These are phyloP conservation scores for Drosophila suboccidentalis DNA, from an alignment of 2,888 invertebrate genomes.

Conservation along the genomic window DNA sequence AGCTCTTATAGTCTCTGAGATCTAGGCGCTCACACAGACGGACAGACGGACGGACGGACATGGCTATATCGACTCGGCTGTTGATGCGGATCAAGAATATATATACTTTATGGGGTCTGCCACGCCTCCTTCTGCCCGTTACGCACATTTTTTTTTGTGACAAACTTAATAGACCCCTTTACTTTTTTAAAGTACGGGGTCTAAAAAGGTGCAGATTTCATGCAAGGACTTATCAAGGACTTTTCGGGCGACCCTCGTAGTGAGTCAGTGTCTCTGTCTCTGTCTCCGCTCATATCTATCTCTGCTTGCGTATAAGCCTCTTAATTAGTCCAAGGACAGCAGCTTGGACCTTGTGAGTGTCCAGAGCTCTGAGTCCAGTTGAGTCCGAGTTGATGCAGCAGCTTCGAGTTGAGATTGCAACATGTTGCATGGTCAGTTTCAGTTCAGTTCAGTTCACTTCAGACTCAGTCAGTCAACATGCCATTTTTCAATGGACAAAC, in stretches of 20 bases:
- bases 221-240: not conserved
- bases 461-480: conserved; percentile 4
- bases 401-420: conserved; percentile 28
- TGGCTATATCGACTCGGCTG: too few relatives aligned
- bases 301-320: conserved; percentile 46
- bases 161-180: too few relatives aligned
- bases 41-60: too few relatives aligned
- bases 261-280: conserved; percentile 8
- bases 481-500: conserved; percentile 45
- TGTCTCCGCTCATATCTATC: not conserved
- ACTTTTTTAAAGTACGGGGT: too few relatives aligned
- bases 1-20: too few relatives aligned
- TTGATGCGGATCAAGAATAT: too few relatives aligned
- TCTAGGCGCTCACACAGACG: too few relatives aligned
- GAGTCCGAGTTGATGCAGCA: conserved; percentile 19
- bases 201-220: too few relatives aligned
- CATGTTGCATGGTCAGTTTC: conserved; percentile 39
- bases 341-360: conserved; percentile 37
- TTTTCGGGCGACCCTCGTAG: not conserved
- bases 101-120: too few relatives aligned
- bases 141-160: too few relatives aligned
- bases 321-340: conserved; percentile 76
- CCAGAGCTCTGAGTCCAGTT: conserved; percentile 3
- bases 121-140: too few relatives aligned
- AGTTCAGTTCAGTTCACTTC: too few relatives aligned